A percentile compares a stretch with the other conserved stretches of the same genome.
phyloP scores from a whole-genome alignment of 2,113 vertebrate species.

The cat (Felis catus) region F.catus_Fca126_mat1.0 CM031411.1:72287501-72288000 shows the following conservation, averaged over 20 bases:
- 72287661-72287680: constrained; percentile 70
- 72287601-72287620: constrained; percentile 30
- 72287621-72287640: constrained; percentile 66
- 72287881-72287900: constrained; percentile 89
- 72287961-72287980: constrained; percentile 83
- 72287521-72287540: background rate
- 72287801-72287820: constrained; percentile 83
- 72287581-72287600: constrained; percentile 21
- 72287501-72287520: background rate
- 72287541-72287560: background rate
- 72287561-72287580: constrained; percentile 52
- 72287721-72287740: constrained; percentile 79
- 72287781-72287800: constrained; percentile 89
- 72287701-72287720: constrained; percentile 83
- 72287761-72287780: constrained; percentile 89
- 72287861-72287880: constrained; percentile 92
- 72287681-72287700: constrained; percentile 84
- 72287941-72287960: constrained; percentile 89
- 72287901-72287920: constrained; percentile 91
- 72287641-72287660: constrained; percentile 67
- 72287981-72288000: constrained; percentile 82
- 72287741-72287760: constrained; percentile 84
- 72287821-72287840: constrained; percentile 89
- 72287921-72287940: constrained; percentile 88
- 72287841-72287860: constrained; percentile 88